Evolutionary conservation across 1,140 invertebrate genomes (phyloP).

Genomic region (Magallana gigas): DNA sequence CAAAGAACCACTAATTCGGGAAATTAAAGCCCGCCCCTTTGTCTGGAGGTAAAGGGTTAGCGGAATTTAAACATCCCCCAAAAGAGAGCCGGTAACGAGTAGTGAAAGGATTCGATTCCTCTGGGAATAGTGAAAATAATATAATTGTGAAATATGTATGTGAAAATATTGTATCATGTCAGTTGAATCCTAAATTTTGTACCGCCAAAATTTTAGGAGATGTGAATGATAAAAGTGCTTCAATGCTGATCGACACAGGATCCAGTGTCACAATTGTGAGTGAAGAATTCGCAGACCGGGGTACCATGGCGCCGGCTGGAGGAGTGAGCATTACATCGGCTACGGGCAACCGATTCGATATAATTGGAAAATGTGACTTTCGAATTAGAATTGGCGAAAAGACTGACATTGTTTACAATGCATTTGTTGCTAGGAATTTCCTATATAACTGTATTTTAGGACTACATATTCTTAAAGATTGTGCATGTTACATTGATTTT

Average conservation of each 20-base stretch:
- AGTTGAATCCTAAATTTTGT: slow-evolving; percentile 33
- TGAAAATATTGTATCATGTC: neutral
- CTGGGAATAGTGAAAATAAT: no score
- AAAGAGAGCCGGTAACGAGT: neutral
- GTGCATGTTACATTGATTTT: neutral
- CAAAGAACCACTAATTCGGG: neutral
- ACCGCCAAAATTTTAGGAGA: slow-evolving; percentile 31
- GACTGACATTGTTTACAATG: neutral
- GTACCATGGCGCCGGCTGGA: neutral
- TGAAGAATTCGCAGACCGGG: neutral
- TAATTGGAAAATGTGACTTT: slow-evolving; percentile 14
- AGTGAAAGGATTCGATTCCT: neutral
- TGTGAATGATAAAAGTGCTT: neutral
- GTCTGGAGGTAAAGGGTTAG: slow-evolving; percentile 23
- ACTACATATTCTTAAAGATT: neutral
- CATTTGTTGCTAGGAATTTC: slow-evolving; percentile 31
- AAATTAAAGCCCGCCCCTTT: slow-evolving; percentile 7
- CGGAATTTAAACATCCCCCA: slow-evolving; percentile 14
- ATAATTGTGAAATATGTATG: neutral
- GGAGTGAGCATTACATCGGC: neutral
- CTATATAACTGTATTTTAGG: slow-evolving; percentile 36
- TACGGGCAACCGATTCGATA: neutral
- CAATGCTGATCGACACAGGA: slow-evolving; percentile 35
- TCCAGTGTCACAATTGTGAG: slow-evolving; percentile 28
- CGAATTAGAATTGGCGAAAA: neutral